Evolutionary conservation across 2,797 vertebrate species (phyloP).

Genomic region (Oryzias dopingdopingensis): DNA sequence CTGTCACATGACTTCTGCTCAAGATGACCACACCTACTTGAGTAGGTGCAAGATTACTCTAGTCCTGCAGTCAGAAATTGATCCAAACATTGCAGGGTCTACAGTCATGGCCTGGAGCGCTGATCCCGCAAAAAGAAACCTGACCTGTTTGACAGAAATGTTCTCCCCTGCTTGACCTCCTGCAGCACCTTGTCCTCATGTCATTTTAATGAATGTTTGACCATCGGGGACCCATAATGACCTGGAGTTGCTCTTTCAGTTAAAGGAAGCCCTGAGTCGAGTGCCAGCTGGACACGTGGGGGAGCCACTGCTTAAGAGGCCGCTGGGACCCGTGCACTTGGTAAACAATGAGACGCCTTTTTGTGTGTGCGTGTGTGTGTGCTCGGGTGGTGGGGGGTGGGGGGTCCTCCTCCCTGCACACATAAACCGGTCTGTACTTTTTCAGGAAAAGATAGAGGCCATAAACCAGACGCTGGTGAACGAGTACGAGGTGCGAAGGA

Average conservation of each 20-base stretch:
- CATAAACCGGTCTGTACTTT: conserved; percentile 22
- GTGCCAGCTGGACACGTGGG: conserved; percentile 89
- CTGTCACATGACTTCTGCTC: background rate
- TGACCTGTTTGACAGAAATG: too few relatives aligned
- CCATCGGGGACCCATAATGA: background rate
- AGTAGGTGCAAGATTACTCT: too few relatives aligned
- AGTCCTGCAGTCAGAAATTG: too few relatives aligned
- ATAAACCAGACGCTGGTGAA: conserved; percentile 95
- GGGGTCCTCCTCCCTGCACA: rapidly evolving
- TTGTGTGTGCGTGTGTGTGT: background rate
- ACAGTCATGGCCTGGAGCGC: too few relatives aligned
- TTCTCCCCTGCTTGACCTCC: too few relatives aligned
- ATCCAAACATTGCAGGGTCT: too few relatives aligned
- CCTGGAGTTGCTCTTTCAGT: conserved; percentile 61
- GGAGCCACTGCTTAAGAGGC: conserved; percentile 88
- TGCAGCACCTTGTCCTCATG: too few relatives aligned
- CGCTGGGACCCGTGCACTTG: conserved; percentile 92
- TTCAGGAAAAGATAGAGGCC: conserved; percentile 94
- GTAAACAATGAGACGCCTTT: conserved; percentile 67
- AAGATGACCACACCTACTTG: too few relatives aligned
- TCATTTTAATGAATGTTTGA: too few relatives aligned
- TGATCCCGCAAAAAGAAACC: too few relatives aligned
- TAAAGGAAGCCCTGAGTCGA: conserved; percentile 92
- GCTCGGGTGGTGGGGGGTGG: background rate
- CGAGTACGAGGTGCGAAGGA: conserved; percentile 94